Evolutionary conservation across 1,140 invertebrate genomes (phyloP).

Genomic region (Sminthurides bifidus): DNA sequence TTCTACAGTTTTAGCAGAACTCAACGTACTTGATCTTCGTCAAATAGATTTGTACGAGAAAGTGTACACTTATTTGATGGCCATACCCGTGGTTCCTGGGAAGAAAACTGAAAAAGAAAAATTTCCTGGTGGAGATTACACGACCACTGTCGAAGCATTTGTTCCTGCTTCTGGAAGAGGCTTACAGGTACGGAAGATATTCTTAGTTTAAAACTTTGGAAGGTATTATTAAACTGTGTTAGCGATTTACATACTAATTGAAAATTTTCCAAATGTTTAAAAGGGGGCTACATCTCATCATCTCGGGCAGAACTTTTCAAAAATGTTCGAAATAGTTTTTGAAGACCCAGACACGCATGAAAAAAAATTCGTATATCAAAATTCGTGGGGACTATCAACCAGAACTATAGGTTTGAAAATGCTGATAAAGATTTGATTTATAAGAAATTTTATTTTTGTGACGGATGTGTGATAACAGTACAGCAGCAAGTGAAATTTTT

Average conservation of each 20-base stretch:
- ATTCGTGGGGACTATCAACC: conserved; percentile 97
- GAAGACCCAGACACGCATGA: conserved; percentile 85
- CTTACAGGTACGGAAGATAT: conserved; percentile 53
- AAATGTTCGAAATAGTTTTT: conserved; percentile 96
- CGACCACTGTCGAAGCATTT: conserved; percentile 93
- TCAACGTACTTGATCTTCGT: conserved; percentile 1
- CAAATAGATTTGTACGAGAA: conserved; percentile 57
- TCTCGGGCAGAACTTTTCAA: conserved; percentile 96
- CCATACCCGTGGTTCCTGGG: conserved; percentile 89
- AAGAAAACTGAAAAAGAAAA: conserved; percentile 98
- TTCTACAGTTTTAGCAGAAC: background rate
- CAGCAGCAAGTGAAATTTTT: too few species aligned
- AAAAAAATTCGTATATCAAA: conserved; percentile 83
- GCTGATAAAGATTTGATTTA: too few species aligned
- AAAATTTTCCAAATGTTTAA: conserved; percentile 4
- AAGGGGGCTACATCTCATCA: conserved; percentile 94
- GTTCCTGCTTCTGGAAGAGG: conserved; percentile 86
- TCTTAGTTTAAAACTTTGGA: background rate
- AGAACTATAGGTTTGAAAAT: conserved; percentile 66
- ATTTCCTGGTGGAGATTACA: conserved; percentile 96
- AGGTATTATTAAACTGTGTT: background rate
- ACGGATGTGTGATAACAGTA: too few species aligned
- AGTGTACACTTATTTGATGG: conserved; percentile 85
- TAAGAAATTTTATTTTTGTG: too few species aligned
- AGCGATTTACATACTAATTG: background rate